Conservation (phyloP, 2,797 vertebrate species). For the Propithecus deckenii region DNA sequence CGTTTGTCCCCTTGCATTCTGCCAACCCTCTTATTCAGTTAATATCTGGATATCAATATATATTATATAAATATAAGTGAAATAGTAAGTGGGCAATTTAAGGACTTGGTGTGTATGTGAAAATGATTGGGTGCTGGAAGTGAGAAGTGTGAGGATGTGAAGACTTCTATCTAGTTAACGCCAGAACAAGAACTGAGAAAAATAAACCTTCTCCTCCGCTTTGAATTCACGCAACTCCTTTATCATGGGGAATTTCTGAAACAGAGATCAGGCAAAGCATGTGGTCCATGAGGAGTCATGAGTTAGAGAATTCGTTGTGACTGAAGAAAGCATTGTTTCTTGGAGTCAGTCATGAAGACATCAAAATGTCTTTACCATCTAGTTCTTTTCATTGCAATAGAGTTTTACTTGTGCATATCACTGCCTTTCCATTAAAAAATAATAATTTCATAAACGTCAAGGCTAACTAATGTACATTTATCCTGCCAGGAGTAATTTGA, state of each 20-base stretch:
- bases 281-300: not conserved
- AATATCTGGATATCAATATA: not conserved
- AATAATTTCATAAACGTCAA: not conserved
- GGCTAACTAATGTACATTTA: not conserved
- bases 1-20: not conserved
- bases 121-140: not conserved
- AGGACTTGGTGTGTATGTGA: not conserved
- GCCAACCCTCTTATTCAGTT: not conserved
- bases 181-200: not conserved
- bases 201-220: not conserved
- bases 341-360: not conserved
- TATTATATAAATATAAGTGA: not conserved
- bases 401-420: not conserved
- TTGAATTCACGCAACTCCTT: slow-evolving; percentile 27
- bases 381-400: not conserved
- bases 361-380: not conserved
- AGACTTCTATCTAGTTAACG: not conserved
- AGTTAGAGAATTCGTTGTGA: not conserved
- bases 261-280: not conserved
- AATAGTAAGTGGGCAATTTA: not conserved
- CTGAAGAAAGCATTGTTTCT: not conserved
- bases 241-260: not conserved
- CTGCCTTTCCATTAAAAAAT: not conserved
- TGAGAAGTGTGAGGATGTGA: not conserved
- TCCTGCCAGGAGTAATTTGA: not conserved